These are phyloP conservation scores for Pollimyrus isidori DNA, from an alignment of 2,113 vertebrate species.

Conservation along the genomic window DNA sequence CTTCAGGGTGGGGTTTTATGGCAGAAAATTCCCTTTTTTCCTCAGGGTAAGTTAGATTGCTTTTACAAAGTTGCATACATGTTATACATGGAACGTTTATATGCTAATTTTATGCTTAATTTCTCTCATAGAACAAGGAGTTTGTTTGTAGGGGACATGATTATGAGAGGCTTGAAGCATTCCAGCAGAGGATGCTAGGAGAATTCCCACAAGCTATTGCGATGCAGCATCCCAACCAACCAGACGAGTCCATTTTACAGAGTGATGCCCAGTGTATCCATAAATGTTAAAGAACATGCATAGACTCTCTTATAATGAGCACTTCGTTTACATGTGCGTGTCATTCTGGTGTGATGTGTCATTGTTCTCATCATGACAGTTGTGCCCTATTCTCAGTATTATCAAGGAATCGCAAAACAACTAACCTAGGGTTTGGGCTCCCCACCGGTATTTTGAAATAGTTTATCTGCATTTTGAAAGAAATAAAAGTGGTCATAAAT, in stretches of 20 bases:
- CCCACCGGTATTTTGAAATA: background rate
- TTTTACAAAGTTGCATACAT: background rate
- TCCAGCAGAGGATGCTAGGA: slow-evolving; percentile 96
- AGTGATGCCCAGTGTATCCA: slow-evolving; percentile 98
- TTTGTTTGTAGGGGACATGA: slow-evolving; percentile 95
- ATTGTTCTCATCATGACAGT: background rate
- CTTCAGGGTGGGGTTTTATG: slow-evolving; percentile 93
- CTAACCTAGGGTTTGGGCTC: background rate
- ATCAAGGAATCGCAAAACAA: background rate
- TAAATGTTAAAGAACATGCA: slow-evolving; percentile 15
- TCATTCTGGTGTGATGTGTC: background rate
- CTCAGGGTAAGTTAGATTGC: slow-evolving; percentile 73
- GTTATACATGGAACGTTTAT: background rate
- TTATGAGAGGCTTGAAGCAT: slow-evolving; percentile 92
- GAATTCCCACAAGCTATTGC: slow-evolving; percentile 98
- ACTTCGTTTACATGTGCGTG: background rate
- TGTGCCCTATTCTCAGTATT: background rate
- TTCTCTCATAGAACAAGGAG: slow-evolving; percentile 81
- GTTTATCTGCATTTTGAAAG: background rate
- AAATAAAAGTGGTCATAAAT: background rate
- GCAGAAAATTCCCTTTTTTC: slow-evolving; percentile 97
- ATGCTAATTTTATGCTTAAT: background rate
- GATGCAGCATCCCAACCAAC: slow-evolving; percentile 98
- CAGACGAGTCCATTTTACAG: slow-evolving; percentile 85
- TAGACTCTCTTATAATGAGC: background rate